phyloP scores from a whole-genome alignment of 2,888 invertebrate genomes.

The Mycalesis mineus region DNA sequence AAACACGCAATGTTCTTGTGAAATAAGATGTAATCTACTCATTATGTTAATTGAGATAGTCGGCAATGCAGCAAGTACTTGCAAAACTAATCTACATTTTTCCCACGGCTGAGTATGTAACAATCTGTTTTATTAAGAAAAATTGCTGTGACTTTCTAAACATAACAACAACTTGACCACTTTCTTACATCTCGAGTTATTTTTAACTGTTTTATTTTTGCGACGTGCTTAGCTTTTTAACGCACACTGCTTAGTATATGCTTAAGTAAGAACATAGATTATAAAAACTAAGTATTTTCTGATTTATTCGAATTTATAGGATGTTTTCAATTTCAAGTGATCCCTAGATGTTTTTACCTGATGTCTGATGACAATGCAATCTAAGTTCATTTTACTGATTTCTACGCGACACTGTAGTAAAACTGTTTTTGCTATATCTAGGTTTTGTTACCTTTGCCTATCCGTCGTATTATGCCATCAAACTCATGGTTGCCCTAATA shows the following conservation, averaged over 20 bases:
- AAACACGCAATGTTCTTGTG: constrained; percentile 12
- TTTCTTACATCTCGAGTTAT: neutral
- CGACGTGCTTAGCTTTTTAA: neutral
- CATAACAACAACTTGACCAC: neutral
- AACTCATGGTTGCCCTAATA: too few species aligned
- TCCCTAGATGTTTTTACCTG: too few species aligned
- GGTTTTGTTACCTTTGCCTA: too few species aligned
- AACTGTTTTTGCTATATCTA: too few species aligned
- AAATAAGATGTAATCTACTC: constrained; percentile 15
- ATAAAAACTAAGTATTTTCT: too few species aligned
- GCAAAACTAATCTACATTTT: constrained; percentile 1
- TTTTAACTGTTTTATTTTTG: neutral
- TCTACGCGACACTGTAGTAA: too few species aligned
- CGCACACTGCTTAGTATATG: neutral
- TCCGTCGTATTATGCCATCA: too few species aligned
- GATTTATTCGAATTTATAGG: too few species aligned
- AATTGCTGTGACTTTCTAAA: constrained; percentile 12
- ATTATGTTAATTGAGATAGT: constrained; percentile 15
- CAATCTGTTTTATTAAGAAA: neutral
- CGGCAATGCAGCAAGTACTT: neutral
- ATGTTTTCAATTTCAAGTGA: too few species aligned
- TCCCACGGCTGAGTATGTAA: constrained; percentile 13
- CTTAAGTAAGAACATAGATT: too few species aligned
- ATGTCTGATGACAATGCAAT: too few species aligned
- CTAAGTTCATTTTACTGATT: too few species aligned